A percentile compares a stretch with the other conserved stretches of the same genome.
These are phyloP conservation scores for Nannoperca australis DNA, from an alignment of 2,797 vertebrate genomes.

Conservation along the genomic window DNA sequence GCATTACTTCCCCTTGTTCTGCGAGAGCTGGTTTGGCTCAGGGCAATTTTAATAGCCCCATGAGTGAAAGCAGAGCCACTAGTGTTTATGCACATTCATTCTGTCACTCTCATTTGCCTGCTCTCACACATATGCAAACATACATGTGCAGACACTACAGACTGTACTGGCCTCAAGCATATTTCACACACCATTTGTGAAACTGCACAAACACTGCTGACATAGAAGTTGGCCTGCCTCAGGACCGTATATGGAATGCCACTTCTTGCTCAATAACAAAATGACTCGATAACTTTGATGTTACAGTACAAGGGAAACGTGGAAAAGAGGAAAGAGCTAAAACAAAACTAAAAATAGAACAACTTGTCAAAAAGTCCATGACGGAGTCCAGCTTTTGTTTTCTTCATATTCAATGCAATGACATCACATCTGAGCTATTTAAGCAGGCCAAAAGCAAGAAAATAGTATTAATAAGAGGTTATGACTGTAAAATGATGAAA, in stretches of 20 bases:
- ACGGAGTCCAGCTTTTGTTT: constrained; percentile 44
- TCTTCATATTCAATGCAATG: constrained; percentile 29
- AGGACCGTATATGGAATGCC: constrained; percentile 58
- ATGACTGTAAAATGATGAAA: constrained; percentile 15
- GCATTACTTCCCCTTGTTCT: constrained; percentile 32
- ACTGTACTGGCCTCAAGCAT: constrained; percentile 40
- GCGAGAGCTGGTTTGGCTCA: constrained; percentile 43
- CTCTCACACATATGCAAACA: constrained; percentile 32
- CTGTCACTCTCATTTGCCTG: constrained; percentile 11
- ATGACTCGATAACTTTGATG: constrained; percentile 46
- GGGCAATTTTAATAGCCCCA: constrained; percentile 34
- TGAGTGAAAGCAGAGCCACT: constrained; percentile 50
- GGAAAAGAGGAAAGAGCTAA: constrained; percentile 19
- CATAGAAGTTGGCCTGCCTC: constrained; percentile 35
- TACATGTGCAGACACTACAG: constrained; percentile 36
- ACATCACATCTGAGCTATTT: constrained; percentile 55
- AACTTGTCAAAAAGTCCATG: constrained; percentile 37
- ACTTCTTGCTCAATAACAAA: constrained; percentile 57
- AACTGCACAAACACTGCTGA: constrained; percentile 52
- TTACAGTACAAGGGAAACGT: constrained; percentile 19
- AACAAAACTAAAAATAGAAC: constrained; percentile 64
- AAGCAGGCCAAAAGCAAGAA: constrained; percentile 18
- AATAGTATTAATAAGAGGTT: constrained; percentile 5
- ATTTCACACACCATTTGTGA: constrained; percentile 69
- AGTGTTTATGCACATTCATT: constrained; percentile 33